Evolutionary conservation across 2,113 vertebrate species (phyloP), one percentile per base, ranked within the genome.

Genomic region (Kryptolebias marmoratus): DNA sequence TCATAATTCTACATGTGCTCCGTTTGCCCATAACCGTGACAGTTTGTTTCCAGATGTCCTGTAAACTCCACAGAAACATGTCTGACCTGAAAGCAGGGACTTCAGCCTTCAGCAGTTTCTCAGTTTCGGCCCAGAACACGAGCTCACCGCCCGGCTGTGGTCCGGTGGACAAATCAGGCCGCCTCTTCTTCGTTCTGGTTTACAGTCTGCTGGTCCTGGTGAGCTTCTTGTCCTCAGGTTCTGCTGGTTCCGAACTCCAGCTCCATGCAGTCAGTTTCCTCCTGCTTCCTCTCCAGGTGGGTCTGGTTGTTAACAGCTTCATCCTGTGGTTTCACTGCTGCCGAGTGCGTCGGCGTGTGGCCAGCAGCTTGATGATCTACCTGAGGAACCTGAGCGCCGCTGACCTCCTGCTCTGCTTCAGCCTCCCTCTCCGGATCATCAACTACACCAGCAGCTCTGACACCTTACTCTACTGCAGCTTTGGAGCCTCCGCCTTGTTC

Each of bases 351-450:
- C 36, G 59, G 48, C 22, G 57, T 22, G 11, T 3, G 50, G 63
- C 66, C 62, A 79, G 73, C 76, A 87, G 86, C 9, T 79, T 94
- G 11, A 90, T 81, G 0, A 30, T 94, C 49, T 94, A 91, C 80
- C 80, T 94, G 64, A 89, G 89, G 85, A 94, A 94, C 82, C 85
- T 94, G 69, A 91, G 82, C 0, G 87, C 82, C 0, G 86, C 93
- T 0, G 93, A 94, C 74, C 90, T 94, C 74, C 74, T 94, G 36
- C 63, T 94, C 62, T 84, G 89, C 39, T 85, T 94, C 56, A 85
- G 86, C 31, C 76, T 94, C 12, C 92, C 90, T 0, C 5, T 93
- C 4, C 81, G 88, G 5, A 89, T 94, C 16, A 10, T 61, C 11
- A 76, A 91, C 66, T 86, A 80, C 18, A 47, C 22, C 22, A 22